A percentile compares a stretch with the other conserved stretches of the same genome.
phyloP scores from a whole-genome alignment of 2,888 invertebrate genomes.

The Standfussiana lucernea region DNA sequence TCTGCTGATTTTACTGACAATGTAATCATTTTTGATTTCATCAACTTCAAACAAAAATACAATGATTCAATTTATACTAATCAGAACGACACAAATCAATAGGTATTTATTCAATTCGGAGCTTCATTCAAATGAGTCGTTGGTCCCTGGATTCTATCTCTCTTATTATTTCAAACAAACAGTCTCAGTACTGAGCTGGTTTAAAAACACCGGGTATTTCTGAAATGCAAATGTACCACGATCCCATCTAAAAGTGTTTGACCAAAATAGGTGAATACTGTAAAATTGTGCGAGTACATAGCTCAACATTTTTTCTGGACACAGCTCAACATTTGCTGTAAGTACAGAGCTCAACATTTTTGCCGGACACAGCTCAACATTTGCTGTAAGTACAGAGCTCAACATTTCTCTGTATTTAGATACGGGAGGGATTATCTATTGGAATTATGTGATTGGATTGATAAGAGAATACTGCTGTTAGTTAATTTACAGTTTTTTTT shows the following conservation, averaged over 20 bases:
- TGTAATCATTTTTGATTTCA: neutral
- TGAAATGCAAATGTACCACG: slow-evolving; percentile 49
- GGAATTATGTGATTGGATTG: slow-evolving; percentile 59
- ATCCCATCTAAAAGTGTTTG: slow-evolving; percentile 53
- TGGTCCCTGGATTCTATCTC: slow-evolving; percentile 21
- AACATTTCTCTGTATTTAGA: slow-evolving; percentile 57
- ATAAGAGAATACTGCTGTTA: slow-evolving; percentile 47
- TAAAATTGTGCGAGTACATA: slow-evolving; percentile 73
- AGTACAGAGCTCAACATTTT: slow-evolving; percentile 60
- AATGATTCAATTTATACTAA: slow-evolving; percentile 4
- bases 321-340: slow-evolving; percentile 14
- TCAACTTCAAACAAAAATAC: slow-evolving; percentile 4
- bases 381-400: slow-evolving; percentile 43
- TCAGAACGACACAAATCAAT: slow-evolving; percentile 38
- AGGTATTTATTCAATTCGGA: slow-evolving; percentile 43
- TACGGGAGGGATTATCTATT: slow-evolving; percentile 61
- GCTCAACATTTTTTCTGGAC: slow-evolving; percentile 65
- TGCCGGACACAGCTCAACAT: slow-evolving; percentile 54
- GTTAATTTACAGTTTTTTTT: slow-evolving; percentile 34
- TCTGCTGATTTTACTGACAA: neutral
- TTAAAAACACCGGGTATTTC: slow-evolving; percentile 56
- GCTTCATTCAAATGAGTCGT: slow-evolving; percentile 44
- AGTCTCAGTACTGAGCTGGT: slow-evolving; percentile 36
- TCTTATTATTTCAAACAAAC: slow-evolving; percentile 51
- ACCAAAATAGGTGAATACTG: slow-evolving; percentile 64